Evolutionary conservation across 2,113 vertebrate genomes (phyloP), one percentile per base, ranked within the genome.

Genomic region (Ictidomys tridecemlineatus): DNA sequence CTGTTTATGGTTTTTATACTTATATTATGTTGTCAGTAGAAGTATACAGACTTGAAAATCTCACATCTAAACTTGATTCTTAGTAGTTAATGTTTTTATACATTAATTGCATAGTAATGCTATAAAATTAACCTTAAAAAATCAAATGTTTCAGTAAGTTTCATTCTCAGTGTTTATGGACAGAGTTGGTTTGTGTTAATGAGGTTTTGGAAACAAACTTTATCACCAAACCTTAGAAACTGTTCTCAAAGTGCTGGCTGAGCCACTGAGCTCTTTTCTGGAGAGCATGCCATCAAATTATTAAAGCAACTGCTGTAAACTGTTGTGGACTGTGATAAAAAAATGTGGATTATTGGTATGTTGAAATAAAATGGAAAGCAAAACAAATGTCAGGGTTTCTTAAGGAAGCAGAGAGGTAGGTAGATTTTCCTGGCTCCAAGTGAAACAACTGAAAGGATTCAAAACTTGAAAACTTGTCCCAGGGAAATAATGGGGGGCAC

Each of bases 21-120:
- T 91, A 53, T 14, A 91, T 95, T 93, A 94, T 91, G 79, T 28
- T 95, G 78, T 96, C 96, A 95, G 80, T 24, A 91, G 96, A 88
- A 97, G 94, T 86, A 84, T 65, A 78, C 51, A 96, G 86, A 94
- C 94, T 96, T 96, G 76, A 45, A 92, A 97, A 93, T 96, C 32
- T 61, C 58, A 94, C 63, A 82, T 89, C 37, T 96, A 91, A 98
- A 92, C 53, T 94, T 86, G 63, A 97, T 78, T 97, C 67, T 70
- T 82, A 93, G 92, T 67, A 89, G 89, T 91, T 96, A 26, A 32
- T 79, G 78, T 65, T 53, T 97, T 97, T 92, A 63, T 76, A 96
- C 86, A 37, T 76, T 93, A 97, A 95, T 88, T 86, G n/a, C 45
- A 93, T 61, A 77, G 30, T 76, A 73, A 39, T 84, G 61, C 72